Conservation (phyloP, 2,797 vertebrate species). For the Sparus aurata region DNA sequence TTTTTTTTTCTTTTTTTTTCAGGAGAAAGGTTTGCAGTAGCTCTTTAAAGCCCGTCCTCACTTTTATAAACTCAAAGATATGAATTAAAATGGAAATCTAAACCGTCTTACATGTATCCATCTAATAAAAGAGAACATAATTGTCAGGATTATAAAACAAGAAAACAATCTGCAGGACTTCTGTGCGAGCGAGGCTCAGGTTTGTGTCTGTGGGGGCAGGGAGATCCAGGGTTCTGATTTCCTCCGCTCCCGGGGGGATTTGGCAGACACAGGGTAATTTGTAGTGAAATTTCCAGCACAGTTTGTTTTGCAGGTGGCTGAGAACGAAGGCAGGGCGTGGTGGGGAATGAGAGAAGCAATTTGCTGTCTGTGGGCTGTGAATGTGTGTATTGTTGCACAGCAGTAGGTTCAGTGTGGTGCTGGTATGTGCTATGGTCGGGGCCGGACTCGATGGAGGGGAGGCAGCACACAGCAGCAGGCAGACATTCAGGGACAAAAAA, state of each 20-base stretch:
- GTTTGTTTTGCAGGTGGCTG: slow-evolving; percentile 89
- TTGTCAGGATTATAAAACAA: slow-evolving; percentile 3
- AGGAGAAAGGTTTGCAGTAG: slow-evolving; percentile 13
- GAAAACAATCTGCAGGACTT: slow-evolving; percentile 30
- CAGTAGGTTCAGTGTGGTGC: slow-evolving; percentile 65
- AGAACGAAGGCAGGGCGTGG: slow-evolving; percentile 83
- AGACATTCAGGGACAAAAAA: slow-evolving; percentile 4
- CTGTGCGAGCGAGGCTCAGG: slow-evolving; percentile 38
- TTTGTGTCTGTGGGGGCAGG: slow-evolving; percentile 73
- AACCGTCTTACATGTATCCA: background rate
- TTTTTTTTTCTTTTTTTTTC: slow-evolving; percentile 1
- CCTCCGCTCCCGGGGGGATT: slow-evolving; percentile 81
- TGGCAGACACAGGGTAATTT: slow-evolving; percentile 87
- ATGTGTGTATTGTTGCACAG: slow-evolving; percentile 83
- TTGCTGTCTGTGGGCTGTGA: slow-evolving; percentile 85
- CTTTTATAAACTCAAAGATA: background rate
- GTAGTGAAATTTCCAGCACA: slow-evolving; percentile 88
- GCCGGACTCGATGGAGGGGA: slow-evolving; percentile 45
- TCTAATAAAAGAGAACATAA: background rate
- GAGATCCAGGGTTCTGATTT: slow-evolving; percentile 81
- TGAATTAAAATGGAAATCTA: background rate
- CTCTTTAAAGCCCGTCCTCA: background rate
- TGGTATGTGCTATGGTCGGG: slow-evolving; percentile 53
- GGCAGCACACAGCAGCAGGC: slow-evolving; percentile 9
- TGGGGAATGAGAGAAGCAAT: slow-evolving; percentile 85